Base-by-base conservation (phyloP, 2,888 invertebrate species). In the Ectemnius cavifrons region DNA sequence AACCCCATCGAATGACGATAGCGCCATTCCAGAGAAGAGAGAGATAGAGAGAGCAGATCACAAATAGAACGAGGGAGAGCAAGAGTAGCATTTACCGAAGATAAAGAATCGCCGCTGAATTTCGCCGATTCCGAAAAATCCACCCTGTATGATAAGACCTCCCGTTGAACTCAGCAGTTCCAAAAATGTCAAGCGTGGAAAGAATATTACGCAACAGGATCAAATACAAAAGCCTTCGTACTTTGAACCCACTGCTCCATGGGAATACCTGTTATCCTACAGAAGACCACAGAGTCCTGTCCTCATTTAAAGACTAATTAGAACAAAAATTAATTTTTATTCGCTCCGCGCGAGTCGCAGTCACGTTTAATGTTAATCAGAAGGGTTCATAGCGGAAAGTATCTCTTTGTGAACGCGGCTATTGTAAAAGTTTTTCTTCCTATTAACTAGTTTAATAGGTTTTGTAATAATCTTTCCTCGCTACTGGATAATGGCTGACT, bases 131-230 rank as follows among this genome's bases (percentile, higher is more conserved):
- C 16, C 52, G 16, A 14, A 52, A 52, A 52, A 16, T 52, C n/a
- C 52, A 52, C 52, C 52, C 52, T 16, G 0, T 4, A 16, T 14
- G 52, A 37, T 37, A 37, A 6, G 37, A 37, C 8, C 37, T 6
- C 5, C 5, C 37, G 8, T 11, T 8, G 37, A 37, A 8, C 37
- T 37, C 37, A 11, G 8, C 37, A 37, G 37, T 37, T 37, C 37
- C 52, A 3, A n/a, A 14, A 11, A 45, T 67, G 2, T 13, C 28
- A 58, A 5, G 4, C 67, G 11, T 52, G 46, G 61, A 37, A 62
- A 67, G 69, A 70, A 67, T 76, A 76, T 67, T 58, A 27, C 23
- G 23, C 13, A 37, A 11, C 11, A 56, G 28, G 67, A 72, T 75
- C 72, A 61, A 64, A 75, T 72, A 67, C 57, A 67, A 68, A 37